Base-by-base conservation (phyloP, 1,140 invertebrate genomes). In the Lucilia sericata region DNA sequence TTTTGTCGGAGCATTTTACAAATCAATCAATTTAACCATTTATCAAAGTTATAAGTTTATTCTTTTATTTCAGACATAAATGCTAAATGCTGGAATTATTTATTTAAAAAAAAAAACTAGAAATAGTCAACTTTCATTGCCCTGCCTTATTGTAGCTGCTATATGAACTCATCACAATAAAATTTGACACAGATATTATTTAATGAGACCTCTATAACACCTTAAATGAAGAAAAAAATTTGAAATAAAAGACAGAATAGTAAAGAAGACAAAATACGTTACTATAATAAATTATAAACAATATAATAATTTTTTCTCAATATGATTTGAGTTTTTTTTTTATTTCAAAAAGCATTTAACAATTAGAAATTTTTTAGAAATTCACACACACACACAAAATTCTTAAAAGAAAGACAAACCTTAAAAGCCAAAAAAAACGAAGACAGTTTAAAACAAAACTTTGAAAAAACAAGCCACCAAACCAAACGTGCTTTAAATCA, bases 131-230 rank as follows among this genome's bases (percentile, higher is more conserved):
- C 65, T 70, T 70, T 70, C 65, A 21, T 70, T 70, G n/a, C 65
- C 65, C 65, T 70, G n/a, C 65, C 65, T 70, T 70, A 21, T 70
- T 60, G 19, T 19, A 25, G 21, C 10, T 70, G 10, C 8, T 19
- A 12, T 70, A 70, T 70, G 65, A 70, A 70, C 65, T 70, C 65
- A 70, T 70, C 65, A 70, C 65, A 70, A 21, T 19, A 70, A 8
- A 70, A 70, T 70, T 70, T 70, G 65, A 70, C 65, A 70, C n/a
- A 70, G n/a, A 70, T 70, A 70, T 70, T 70, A 70, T 70, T 70
- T 70, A 70, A 70, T 70, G 65, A 70, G n/a, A 25, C 65, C 65
- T 21, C 65, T 70, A 70, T 25, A 70, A 12, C 65, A 70, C 19
- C 65, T 9, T 21, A 60, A 70, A 70, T 10, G 65, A 70, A 30